phyloP scores from a whole-genome alignment of 2,797 vertebrate species.

The Pangasius mekongensis region DNA sequence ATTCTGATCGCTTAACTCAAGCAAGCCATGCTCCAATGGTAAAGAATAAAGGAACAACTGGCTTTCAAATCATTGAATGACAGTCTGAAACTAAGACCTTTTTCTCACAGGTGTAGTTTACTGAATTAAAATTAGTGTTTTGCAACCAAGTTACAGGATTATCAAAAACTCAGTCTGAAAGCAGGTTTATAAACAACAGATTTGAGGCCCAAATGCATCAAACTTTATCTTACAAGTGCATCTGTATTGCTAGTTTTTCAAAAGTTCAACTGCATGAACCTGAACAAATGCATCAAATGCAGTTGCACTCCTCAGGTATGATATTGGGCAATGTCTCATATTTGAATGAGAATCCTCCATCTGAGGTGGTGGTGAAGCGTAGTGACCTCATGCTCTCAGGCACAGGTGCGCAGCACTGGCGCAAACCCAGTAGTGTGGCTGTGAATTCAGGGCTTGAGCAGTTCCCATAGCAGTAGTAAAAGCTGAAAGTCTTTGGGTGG shows the following conservation, averaged over 20 bases:
- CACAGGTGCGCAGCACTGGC: slow-evolving; percentile 86
- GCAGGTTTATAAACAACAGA: neutral
- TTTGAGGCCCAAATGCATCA: neutral
- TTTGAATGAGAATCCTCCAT: slow-evolving; percentile 89
- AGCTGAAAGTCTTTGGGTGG: slow-evolving; percentile 84
- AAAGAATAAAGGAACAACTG: neutral
- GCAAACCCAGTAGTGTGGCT: slow-evolving; percentile 76
- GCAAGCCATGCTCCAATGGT: neutral
- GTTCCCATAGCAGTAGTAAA: slow-evolving; percentile 90
- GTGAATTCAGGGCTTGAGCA: slow-evolving; percentile 75
- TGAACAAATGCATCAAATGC: slow-evolving; percentile 68
- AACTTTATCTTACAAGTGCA: neutral
- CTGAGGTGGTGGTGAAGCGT: slow-evolving; percentile 87
- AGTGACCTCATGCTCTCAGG: slow-evolving; percentile 87
- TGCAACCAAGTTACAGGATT: neutral
- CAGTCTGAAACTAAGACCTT: neutral
- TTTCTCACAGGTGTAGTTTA: neutral
- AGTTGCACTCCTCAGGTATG: slow-evolving; percentile 89
- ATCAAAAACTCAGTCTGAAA: neutral
- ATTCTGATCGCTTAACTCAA: neutral
- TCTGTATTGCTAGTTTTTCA: neutral
- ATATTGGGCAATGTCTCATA: slow-evolving; percentile 90
- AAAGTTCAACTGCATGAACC: neutral
- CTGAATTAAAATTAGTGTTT: neutral
- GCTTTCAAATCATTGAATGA: neutral